A percentile compares a stretch with the other conserved stretches of the same genome.
Conservation (phyloP, 1,140 invertebrate species). For the Linepithema humile region DNA sequence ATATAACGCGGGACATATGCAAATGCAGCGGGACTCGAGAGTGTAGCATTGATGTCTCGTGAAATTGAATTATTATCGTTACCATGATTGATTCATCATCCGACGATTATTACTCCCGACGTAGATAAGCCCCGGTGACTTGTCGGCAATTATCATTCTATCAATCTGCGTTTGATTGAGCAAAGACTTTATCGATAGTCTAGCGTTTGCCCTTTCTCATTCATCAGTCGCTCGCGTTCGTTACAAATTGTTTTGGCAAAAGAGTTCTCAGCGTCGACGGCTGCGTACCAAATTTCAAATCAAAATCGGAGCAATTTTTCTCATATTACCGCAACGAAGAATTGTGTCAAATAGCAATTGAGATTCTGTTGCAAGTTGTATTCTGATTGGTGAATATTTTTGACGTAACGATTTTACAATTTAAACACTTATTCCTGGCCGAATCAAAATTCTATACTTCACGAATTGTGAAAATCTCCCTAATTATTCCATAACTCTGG, state of each 20-base stretch:
- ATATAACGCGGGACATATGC: background rate
- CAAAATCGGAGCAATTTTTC: background rate
- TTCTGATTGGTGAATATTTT: background rate
- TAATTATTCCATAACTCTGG: no score
- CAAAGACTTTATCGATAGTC: background rate
- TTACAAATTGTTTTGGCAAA: background rate
- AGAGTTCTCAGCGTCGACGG: background rate
- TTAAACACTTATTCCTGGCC: background rate
- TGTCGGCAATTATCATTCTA: slow-evolving; percentile 37
- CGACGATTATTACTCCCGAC: slow-evolving; percentile 30
- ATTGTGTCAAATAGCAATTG: background rate
- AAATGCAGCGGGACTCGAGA: slow-evolving; percentile 5
- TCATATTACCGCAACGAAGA: background rate
- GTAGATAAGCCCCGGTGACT: slow-evolving; percentile 36
- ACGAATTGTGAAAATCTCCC: no score
- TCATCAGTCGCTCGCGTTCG: background rate
- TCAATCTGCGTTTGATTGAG: slow-evolving; percentile 8
- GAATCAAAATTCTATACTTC: background rate
- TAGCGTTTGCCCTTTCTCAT: background rate
- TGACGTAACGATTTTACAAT: background rate
- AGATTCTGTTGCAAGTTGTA: background rate
- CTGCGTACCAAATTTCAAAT: background rate
- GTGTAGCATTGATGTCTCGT: background rate
- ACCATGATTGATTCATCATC: slow-evolving; percentile 45
- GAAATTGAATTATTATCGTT: slow-evolving; percentile 47